Evolutionary conservation across 1,140 invertebrate genomes (phyloP).

Genomic region (Drosophila chauvacae): DNA sequence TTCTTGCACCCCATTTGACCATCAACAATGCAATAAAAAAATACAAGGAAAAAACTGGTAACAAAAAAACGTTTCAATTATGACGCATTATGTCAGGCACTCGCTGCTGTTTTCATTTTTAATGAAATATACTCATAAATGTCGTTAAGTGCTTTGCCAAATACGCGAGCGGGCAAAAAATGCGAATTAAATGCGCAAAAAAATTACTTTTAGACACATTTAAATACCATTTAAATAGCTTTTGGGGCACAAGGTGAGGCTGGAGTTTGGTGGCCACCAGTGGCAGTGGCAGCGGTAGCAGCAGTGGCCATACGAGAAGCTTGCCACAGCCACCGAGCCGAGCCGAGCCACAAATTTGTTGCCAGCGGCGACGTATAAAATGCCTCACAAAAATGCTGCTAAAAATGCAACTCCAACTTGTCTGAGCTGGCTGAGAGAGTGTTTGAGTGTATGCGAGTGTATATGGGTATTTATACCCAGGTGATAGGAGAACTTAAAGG

Average conservation of each 20-base stretch:
- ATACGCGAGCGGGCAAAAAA: conserved; percentile 48
- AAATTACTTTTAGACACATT: conserved; percentile 82
- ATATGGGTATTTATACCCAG: conserved; percentile 17
- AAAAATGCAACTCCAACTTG: conserved; percentile 79
- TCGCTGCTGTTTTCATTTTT: conserved; percentile 59
- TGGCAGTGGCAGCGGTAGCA: conserved; percentile 32
- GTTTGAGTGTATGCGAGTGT: conserved; percentile 13
- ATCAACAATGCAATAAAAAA: conserved; percentile 34
- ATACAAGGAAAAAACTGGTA: conserved; percentile 13
- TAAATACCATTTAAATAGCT: conserved; percentile 84
- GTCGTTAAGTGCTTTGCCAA: conserved; percentile 55
- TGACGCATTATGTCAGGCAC: conserved; percentile 65
- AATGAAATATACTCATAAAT: conserved; percentile 66
- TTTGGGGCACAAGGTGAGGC: conserved; percentile 77
- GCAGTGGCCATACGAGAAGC: conserved; percentile 33
- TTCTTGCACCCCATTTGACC: conserved; percentile 29
- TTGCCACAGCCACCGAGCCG: conserved; percentile 28
- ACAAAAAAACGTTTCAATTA: conserved; percentile 39
- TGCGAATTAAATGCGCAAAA: conserved; percentile 78
- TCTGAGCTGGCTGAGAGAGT: conserved; percentile 28
- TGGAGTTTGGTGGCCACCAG: conserved; percentile 39
- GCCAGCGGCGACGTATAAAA: conserved; percentile 79
- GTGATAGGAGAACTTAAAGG: background rate
- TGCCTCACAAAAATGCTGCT: conserved; percentile 79
- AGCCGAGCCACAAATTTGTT: conserved; percentile 68